Percentiles rank a stretch among this genome's conserved stretches.
These are phyloP conservation scores for Epinotia ramella DNA, from an alignment of 2,888 invertebrate genomes.

Conservation along the genomic window DNA sequence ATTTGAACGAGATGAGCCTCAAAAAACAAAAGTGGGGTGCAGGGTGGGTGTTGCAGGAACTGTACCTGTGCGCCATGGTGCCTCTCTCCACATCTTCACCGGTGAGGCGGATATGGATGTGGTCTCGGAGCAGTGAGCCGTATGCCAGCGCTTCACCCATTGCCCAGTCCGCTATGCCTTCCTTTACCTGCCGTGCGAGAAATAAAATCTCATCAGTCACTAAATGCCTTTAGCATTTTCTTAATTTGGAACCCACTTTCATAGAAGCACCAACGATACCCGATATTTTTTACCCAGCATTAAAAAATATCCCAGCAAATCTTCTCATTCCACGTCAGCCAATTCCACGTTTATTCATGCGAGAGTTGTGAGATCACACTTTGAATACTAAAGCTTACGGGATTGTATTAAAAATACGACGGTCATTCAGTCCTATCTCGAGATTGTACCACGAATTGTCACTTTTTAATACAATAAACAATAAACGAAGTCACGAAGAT, in stretches of 20 bases:
- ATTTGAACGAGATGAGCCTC: too few relatives aligned
- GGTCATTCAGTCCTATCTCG: too few relatives aligned
- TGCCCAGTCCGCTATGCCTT: slow-evolving; percentile 90
- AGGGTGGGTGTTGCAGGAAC: too few relatives aligned
- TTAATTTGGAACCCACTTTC: neutral
- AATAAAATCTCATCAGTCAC: neutral
- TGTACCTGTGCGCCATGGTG: slow-evolving; percentile 88
- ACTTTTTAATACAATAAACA: too few relatives aligned
- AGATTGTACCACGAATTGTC: too few relatives aligned
- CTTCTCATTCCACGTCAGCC: neutral
- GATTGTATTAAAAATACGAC: neutral
- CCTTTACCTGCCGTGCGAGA: slow-evolving; percentile 65
- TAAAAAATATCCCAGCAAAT: neutral
- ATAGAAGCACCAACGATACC: neutral
- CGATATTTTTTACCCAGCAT: neutral
- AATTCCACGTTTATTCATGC: too few relatives aligned
- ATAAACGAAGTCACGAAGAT: neutral
- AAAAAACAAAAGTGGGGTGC: too few relatives aligned
- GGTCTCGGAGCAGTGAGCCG: slow-evolving; percentile 90
- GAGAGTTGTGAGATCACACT: neutral
- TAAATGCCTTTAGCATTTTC: neutral
- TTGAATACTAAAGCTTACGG: neutral
- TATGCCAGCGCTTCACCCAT: slow-evolving; percentile 92
- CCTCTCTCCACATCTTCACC: slow-evolving; percentile 94
- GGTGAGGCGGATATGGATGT: slow-evolving; percentile 89